Conservation (phyloP, 2,113 vertebrate genomes). For the Prunella fulvescens region DNA sequence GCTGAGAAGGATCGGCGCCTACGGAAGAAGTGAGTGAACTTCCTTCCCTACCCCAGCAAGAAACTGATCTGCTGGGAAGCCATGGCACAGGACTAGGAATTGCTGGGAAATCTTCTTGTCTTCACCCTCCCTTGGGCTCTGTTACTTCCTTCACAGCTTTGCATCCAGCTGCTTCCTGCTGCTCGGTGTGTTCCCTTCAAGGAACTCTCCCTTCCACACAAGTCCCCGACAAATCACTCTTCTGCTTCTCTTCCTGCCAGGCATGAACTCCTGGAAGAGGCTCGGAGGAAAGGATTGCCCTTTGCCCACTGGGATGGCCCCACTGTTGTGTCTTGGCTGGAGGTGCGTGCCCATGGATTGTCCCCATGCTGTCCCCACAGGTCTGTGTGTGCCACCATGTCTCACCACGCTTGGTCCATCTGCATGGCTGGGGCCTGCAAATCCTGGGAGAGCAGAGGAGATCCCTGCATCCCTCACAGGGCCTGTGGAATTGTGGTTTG, state of each 20-base stretch:
- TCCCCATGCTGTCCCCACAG: rapidly evolving
- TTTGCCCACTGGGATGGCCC: slow-evolving; percentile 98
- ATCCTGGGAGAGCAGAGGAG: not conserved
- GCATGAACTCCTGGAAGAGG: slow-evolving; percentile 94
- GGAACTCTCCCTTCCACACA: not conserved
- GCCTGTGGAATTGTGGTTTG: not conserved
- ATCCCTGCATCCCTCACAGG: not conserved
- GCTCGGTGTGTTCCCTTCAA: not conserved
- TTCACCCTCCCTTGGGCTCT: not conserved
- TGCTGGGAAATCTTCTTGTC: not conserved
- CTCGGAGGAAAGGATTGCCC: slow-evolving; percentile 88
- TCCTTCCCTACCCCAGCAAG: not conserved
- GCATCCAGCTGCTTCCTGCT: not conserved
- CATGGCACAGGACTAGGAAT: not conserved
- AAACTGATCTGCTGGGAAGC: not conserved
- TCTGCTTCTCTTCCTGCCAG: slow-evolving; percentile 63
- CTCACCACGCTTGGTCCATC: not conserved
- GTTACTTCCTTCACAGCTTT: not conserved
- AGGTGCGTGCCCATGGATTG: slow-evolving; percentile 67
- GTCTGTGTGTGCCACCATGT: not conserved
- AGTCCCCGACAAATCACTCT: not conserved
- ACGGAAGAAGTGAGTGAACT: slow-evolving; percentile 87
- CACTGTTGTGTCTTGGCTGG: slow-evolving; percentile 97
- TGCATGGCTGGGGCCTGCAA: rapidly evolving
- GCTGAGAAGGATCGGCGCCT: slow-evolving; percentile 92